Base-by-base conservation (phyloP, 92 coral and sea anemone genomes). In the Anthopleura xanthogrammica region DNA sequence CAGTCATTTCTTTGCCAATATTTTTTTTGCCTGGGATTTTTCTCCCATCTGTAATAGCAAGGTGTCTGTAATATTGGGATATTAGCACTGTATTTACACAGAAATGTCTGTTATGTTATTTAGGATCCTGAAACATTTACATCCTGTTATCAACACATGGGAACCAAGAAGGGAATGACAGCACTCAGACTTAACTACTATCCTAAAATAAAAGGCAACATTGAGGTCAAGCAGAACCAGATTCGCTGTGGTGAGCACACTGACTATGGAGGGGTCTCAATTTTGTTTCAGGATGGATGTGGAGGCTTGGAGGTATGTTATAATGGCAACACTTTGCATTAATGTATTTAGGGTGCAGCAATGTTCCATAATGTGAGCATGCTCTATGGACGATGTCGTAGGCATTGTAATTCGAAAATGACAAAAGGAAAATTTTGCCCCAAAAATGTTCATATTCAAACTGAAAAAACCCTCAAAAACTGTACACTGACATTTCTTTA, bases 201-300 rank as follows among this genome's bases (percentile, higher is more conserved):
- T 60, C 97, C 97, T 56, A 77, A 78, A 41, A 43, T 93, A 80
- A 52, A 77, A 16, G 89, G 81, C 52, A 29, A 83, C 55, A 75
- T 75, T 41, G 56, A 83, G 42, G 78, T 92, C 46, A 92, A 92
- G 77, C 92, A 89, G 22, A 85, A 85, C 8, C 96, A 92, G 86
- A 71, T 92, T 16, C 96, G 96, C 72, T 92, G 96, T 83, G 93
- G 93, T 20, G 96, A 92, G 43, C 96, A 92, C 82, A 92, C 93
- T 36, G 96, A 92, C 84, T 92, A 92, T 88, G 96, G 96, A 17
- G 96, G 82, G 24, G 82, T 92, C 17, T 87, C 96, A 3, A 82
- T 92, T 16, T 87, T 92, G 58, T 90, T 90, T 79, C 96, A 92
- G 80, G 96, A 92, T 81, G 87, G 85, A 41, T 77, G 87, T 74